A percentile compares a stretch with the other conserved stretches of the same genome.
phyloP scores from a whole-genome alignment of 2,113 vertebrate species.

The Ceyx margarethae region DNA sequence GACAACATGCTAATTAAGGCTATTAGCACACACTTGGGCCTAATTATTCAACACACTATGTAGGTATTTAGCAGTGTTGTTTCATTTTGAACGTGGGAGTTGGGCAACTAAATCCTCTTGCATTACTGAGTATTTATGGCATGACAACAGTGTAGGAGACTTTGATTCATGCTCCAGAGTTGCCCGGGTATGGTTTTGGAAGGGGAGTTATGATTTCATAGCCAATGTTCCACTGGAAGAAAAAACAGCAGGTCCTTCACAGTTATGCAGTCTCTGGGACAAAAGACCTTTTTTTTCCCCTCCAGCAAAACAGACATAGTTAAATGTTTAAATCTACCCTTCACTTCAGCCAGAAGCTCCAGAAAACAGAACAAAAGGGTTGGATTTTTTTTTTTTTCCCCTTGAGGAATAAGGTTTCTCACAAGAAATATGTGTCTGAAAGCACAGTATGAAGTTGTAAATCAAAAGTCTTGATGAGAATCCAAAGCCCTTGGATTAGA shows the following conservation, averaged over 20 bases:
- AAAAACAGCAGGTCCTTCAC: background rate
- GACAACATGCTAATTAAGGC: conserved; percentile 8
- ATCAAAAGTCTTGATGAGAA: background rate
- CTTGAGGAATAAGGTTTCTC: background rate
- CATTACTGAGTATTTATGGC: background rate
- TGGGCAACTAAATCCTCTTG: background rate
- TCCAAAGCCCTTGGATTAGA: background rate
- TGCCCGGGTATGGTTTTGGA: background rate
- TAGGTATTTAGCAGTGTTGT: background rate
- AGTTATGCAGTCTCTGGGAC: background rate
- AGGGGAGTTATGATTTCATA: background rate
- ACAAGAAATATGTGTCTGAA: background rate
- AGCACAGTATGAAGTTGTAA: background rate
- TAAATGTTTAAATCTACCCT: background rate
- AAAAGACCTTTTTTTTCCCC: background rate
- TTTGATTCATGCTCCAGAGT: background rate
- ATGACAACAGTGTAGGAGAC: background rate
- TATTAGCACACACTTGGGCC: background rate
- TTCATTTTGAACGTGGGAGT: background rate
- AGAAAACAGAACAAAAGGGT: background rate
- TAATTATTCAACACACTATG: background rate
- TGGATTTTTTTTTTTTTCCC: rapidly evolving
- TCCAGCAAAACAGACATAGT: background rate
- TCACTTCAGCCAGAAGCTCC: background rate
- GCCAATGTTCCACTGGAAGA: background rate